Percentiles rank a stretch among this genome's conserved stretches.
phyloP scores from a whole-genome alignment of 92 coral and sea anemone species.

The Actinostola sp. region DNA sequence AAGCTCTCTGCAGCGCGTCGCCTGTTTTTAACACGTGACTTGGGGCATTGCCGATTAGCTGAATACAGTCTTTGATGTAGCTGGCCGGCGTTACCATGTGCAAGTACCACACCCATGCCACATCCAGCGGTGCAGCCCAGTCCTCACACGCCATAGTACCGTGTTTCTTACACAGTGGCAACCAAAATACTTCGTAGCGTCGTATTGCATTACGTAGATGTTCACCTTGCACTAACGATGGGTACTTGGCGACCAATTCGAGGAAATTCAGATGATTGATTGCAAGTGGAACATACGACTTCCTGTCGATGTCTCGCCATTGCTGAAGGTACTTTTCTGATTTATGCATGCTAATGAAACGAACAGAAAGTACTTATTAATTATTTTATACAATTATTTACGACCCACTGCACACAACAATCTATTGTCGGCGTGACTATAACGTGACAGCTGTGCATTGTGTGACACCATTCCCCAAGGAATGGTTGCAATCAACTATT shows the following conservation, averaged over 20 bases:
- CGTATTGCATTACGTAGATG: conserved; percentile 64
- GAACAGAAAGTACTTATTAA: neutral
- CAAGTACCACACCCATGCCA: conserved; percentile 80
- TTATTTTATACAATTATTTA: neutral
- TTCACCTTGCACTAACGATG: conserved; percentile 44
- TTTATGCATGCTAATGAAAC: conserved; percentile 19
- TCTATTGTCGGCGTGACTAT: no score
- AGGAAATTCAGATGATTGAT: conserved; percentile 36
- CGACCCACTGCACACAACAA: no score
- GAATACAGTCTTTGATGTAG: conserved; percentile 51
- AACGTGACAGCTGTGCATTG: neutral
- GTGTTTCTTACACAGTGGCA: conserved; percentile 48
- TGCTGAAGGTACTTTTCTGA: conserved; percentile 29
- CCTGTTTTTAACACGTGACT: conserved; percentile 54
- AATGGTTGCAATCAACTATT: no score
- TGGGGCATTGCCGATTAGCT: conserved; percentile 48
- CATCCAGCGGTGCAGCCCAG: conserved; percentile 64
- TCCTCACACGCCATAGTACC: conserved; percentile 48
- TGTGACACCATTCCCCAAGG: no score
- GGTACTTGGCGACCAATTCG: conserved; percentile 36
- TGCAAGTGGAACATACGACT: conserved; percentile 15
- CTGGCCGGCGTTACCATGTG: conserved; percentile 60
- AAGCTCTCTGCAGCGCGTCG: conserved; percentile 30
- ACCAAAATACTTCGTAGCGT: conserved; percentile 64
- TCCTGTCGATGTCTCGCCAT: conserved; percentile 37